Evolutionary conservation across 2,888 invertebrate species (phyloP), one percentile per base, ranked within the genome.

Genomic region (Aquatica leii): DNA sequence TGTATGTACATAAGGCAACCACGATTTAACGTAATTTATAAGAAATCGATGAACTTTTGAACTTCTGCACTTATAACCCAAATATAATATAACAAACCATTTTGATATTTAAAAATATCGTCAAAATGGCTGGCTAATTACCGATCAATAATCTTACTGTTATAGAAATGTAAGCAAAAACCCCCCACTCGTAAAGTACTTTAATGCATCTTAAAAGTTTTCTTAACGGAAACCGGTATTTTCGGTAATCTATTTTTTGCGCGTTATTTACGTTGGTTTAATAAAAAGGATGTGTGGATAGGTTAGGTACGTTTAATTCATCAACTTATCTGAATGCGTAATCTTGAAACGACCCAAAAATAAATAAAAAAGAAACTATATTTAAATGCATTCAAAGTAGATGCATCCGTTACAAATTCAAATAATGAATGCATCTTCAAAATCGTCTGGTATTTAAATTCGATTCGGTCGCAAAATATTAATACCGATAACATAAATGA

Each of bases 91-190:
- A 51, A 55, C 41, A 40, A 60, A 59, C 54, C 65, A 61, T 65
- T 43, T 61, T 65, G 61, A 37, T 12, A 37, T 37, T 43, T 41
- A 61, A 61, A 61, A 61, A 61, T 54, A 37, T 49, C 50, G 37
- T 66, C 68, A 71, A 69, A 69, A 71, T 71, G 71, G 71, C 71
- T 69, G 71, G 68, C 67, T 65, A 67, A 65, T 62, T 62, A 65
- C 66, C 69, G 69, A 69, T 71, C 69, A 65, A 69, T 71, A 69
- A 31, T 61, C 53, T 60, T 61, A 57, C 41, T 34, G 50, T 52
- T 49, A 59, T 59, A 67, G 67, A 69, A 69, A 71, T 64, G 65
- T 55, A 65, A 54, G 52, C 50, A 24, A 24, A 59, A 55, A 49
- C 52, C 57, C 59, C 61, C 59, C 59, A 57, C 46, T 46, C 59